Conservation (phyloP, 2,888 invertebrate species). For the Oligia strigilis region DNA sequence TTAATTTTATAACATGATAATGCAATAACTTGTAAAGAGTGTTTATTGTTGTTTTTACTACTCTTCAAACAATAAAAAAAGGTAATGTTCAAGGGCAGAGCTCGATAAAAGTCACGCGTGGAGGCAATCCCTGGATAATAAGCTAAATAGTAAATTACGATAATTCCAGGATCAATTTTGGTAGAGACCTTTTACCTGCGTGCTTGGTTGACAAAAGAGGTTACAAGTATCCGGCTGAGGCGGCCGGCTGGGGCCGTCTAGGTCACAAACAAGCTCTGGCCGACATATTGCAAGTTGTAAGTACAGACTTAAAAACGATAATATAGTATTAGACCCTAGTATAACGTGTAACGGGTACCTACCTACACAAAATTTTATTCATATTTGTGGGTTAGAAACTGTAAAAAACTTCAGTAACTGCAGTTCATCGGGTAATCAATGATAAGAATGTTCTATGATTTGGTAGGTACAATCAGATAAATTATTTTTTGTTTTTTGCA, state of each 20-base stretch:
- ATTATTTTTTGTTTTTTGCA: background rate
- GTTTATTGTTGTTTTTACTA: background rate
- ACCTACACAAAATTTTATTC: background rate
- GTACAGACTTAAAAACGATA: background rate
- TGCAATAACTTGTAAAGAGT: background rate
- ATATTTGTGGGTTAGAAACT: background rate
- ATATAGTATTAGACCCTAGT: background rate
- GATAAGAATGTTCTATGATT: background rate
- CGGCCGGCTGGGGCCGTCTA: conserved; percentile 55
- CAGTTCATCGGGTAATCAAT: background rate
- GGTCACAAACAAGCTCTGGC: conserved; percentile 49
- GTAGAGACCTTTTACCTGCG: conserved; percentile 55
- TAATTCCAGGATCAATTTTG: conserved; percentile 56
- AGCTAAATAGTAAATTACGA: background rate
- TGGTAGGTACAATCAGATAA: background rate
- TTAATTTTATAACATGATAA: background rate
- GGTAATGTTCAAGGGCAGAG: background rate
- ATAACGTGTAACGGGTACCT: background rate
- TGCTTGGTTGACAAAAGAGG: conserved; percentile 24
- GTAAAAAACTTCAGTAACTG: background rate
- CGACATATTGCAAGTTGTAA: conserved; percentile 58
- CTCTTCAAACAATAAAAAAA: background rate
- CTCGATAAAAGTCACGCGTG: no score
- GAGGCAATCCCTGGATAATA: background rate
- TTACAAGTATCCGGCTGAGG: conserved; percentile 22